Conservation (phyloP, 2,888 invertebrate genomes). For the Pollenia amentaria region DNA sequence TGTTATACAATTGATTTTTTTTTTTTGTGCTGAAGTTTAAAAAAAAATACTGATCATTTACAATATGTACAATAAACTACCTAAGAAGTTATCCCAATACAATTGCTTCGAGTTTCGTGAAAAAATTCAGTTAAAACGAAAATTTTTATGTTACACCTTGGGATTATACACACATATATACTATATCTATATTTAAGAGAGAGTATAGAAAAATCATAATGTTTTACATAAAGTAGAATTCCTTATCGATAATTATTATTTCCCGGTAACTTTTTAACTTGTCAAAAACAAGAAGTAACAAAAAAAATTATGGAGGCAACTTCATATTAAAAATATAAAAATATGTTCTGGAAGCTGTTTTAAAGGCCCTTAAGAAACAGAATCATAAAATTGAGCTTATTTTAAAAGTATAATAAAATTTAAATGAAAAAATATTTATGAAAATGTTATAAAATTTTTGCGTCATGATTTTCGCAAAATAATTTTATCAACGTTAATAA, state of each 20-base stretch:
- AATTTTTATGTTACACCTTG: too few relatives aligned
- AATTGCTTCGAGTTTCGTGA: too few relatives aligned
- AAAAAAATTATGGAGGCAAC: background rate
- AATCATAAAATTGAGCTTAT: constrained; percentile 13
- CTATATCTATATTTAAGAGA: too few relatives aligned
- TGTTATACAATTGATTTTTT: background rate
- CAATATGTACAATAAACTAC: background rate
- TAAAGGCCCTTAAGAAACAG: background rate
- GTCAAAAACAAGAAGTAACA: too few relatives aligned
- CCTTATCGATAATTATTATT: too few relatives aligned
- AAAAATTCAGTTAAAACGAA: too few relatives aligned
- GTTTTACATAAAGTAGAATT: too few relatives aligned
- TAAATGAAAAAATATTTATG: background rate
- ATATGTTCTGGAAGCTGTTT: background rate
- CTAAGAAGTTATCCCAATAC: constrained; percentile 1
- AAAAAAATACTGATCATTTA: constrained; percentile 1
- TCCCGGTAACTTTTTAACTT: too few relatives aligned
- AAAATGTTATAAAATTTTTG: constrained; percentile 12
- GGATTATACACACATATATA: too few relatives aligned
- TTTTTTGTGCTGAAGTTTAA: constrained; percentile 6
- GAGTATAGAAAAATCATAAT: too few relatives aligned
- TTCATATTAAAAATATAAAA: background rate
- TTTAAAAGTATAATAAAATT: background rate
- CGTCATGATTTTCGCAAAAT: background rate
- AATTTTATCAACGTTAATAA: constrained; percentile 7